phyloP scores from a whole-genome alignment of 2,113 vertebrate species.

The Peromyscus polionotus region DNA sequence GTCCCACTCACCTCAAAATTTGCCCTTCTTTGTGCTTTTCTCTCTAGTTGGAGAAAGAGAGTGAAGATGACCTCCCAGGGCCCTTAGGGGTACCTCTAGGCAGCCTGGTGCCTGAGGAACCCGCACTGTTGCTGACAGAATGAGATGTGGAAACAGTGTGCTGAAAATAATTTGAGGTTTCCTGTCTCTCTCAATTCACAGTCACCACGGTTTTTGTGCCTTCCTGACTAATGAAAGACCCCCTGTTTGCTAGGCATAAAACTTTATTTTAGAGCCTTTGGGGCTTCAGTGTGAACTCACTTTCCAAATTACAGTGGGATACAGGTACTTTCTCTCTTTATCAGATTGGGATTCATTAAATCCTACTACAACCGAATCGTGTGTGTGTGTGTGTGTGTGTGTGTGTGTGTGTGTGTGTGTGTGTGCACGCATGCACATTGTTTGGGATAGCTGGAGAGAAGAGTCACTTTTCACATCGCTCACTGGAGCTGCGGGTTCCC shows the following conservation, averaged over 20 bases:
- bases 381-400: not conserved
- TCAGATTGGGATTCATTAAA: slow-evolving; percentile 62
- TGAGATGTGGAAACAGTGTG: slow-evolving; percentile 67
- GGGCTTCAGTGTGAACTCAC: slow-evolving; percentile 11
- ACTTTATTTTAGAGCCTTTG: slow-evolving; percentile 48
- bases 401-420: not conserved
- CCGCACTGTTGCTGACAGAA: slow-evolving; percentile 59
- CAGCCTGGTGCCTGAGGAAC: slow-evolving; percentile 64
- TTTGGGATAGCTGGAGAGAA: not conserved
- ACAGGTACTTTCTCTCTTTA: slow-evolving; percentile 26
- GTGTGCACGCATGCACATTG: not conserved
- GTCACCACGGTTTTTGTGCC: not conserved
- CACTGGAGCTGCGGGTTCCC: rapidly evolving
- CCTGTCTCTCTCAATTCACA: slow-evolving; percentile 53
- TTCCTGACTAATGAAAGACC: slow-evolving; percentile 11
- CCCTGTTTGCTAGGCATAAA: not conserved
- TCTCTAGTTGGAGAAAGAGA: slow-evolving; percentile 57
- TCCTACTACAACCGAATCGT: slow-evolving; percentile 43
- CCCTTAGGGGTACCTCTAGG: slow-evolving; percentile 61
- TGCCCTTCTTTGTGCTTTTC: slow-evolving; percentile 39
- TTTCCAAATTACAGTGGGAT: not conserved
- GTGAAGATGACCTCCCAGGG: slow-evolving; percentile 74
- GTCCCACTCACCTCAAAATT: slow-evolving; percentile 79
- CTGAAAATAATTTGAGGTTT: slow-evolving; percentile 71
- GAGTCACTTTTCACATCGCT: not conserved